Evolutionary conservation across 2,113 vertebrate genomes (phyloP).

Genomic region (Hemiscyllium ocellatum): DNA sequence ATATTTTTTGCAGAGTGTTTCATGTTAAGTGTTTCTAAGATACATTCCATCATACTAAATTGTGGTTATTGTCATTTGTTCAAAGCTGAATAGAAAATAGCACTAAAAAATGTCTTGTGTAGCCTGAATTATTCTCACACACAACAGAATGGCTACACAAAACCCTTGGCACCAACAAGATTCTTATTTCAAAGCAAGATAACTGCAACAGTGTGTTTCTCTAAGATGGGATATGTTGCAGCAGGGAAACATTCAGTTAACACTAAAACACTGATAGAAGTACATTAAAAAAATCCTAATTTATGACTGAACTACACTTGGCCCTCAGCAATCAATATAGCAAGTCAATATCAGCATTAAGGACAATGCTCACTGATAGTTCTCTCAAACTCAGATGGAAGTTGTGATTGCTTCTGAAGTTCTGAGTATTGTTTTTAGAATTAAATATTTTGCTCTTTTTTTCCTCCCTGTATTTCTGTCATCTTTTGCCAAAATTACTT

Average conservation of each 20-base stretch:
- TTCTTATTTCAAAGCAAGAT: background rate
- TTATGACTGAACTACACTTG: slow-evolving; percentile 35
- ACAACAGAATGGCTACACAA: background rate
- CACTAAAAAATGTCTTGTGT: background rate
- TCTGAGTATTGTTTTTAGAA: slow-evolving; percentile 25
- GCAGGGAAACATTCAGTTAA: slow-evolving; percentile 32
- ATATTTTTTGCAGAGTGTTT: background rate
- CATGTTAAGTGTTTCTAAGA: background rate
- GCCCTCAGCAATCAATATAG: slow-evolving; percentile 22
- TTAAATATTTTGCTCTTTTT: background rate
- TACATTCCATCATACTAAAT: background rate
- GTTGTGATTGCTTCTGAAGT: slow-evolving; percentile 27
- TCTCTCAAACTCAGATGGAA: slow-evolving; percentile 18
- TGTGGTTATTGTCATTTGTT: slow-evolving; percentile 6
- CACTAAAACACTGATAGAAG: slow-evolving; percentile 27
- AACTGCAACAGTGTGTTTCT: background rate
- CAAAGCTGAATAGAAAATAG: background rate
- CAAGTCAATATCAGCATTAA: slow-evolving; percentile 31
- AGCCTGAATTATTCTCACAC: background rate
- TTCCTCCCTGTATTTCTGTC: background rate
- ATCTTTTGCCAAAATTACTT: background rate
- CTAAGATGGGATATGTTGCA: slow-evolving; percentile 19
- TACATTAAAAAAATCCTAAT: slow-evolving; percentile 32
- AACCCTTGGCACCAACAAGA: background rate
- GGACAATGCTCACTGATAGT: background rate